Evolutionary conservation across 2,797 vertebrate species (phyloP).

Genomic region (Scolopax rusticola): DNA sequence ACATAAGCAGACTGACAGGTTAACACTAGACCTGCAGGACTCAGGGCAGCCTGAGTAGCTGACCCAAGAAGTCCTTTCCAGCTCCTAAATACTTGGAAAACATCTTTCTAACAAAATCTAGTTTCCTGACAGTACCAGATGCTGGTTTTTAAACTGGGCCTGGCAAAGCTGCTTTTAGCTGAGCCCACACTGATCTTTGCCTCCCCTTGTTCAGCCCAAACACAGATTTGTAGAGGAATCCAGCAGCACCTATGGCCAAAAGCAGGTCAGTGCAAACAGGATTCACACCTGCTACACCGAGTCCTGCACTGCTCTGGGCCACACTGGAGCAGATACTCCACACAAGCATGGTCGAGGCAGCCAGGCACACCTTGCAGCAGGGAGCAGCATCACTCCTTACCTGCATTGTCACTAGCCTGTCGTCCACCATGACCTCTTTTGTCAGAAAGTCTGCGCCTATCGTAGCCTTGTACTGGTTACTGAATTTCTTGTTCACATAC

Average conservation of each 20-base stretch:
- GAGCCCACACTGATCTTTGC: neutral
- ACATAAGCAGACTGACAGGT: neutral
- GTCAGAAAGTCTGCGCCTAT: conserved; percentile 99
- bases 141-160: neutral
- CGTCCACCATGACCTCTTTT: conserved; percentile 99
- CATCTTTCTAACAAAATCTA: neutral
- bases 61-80: neutral
- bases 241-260: neutral
- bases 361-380: neutral
- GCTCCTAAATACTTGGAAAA: neutral
- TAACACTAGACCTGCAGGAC: neutral
- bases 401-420: conserved; percentile 99
- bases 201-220: neutral
- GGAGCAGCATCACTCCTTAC: conserved; percentile 72
- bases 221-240: neutral
- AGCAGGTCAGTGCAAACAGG: neutral
- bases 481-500: conserved; percentile 99
- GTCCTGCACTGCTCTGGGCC: neutral
- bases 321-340: neutral
- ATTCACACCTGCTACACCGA: neutral
- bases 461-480: conserved; percentile 99
- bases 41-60: accelerated
- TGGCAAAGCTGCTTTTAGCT: neutral
- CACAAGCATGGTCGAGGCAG: neutral
- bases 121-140: neutral